phyloP scores from a whole-genome alignment of 2,888 invertebrate genomes.

The Busseola fusca region DNA sequence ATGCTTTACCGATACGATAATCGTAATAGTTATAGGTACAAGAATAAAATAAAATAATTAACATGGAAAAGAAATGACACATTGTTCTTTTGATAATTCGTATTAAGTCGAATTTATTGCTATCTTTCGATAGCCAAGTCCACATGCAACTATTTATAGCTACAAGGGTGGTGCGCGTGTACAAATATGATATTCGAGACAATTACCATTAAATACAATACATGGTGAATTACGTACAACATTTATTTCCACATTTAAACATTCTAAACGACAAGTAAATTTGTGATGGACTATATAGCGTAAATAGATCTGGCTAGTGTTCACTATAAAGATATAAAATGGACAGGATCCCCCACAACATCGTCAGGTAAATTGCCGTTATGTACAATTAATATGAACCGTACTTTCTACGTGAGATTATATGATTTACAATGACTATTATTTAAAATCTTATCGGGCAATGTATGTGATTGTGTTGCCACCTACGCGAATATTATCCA shows the following conservation, averaged over 20 bases:
- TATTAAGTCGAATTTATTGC: conserved; percentile 72
- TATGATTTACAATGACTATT: conserved; percentile 59
- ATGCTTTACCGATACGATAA: conserved; percentile 56
- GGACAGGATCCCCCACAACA: conserved; percentile 69
- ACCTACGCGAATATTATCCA: conserved; percentile 37
- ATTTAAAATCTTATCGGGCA: conserved; percentile 65
- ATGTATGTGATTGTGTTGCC: conserved; percentile 61
- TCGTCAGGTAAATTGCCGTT: conserved; percentile 61
- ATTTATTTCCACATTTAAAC: conserved; percentile 55
- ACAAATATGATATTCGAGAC: conserved; percentile 56
- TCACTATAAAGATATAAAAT: conserved; percentile 74
- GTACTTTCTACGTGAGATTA: conserved; percentile 65
- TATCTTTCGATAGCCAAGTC: conserved; percentile 62
- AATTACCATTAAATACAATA: conserved; percentile 53
- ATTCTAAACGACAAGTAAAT: conserved; percentile 61
- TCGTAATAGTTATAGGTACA: conserved; percentile 56
- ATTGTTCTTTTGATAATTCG: conserved; percentile 61
- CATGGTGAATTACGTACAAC: conserved; percentile 61
- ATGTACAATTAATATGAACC: conserved; percentile 64
- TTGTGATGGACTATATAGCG: conserved; percentile 69
- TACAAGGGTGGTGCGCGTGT: conserved; percentile 48
- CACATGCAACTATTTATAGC: conserved; percentile 61
- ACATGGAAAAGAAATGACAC: conserved; percentile 51
- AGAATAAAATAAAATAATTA: conserved; percentile 46
- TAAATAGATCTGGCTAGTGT: conserved; percentile 56